These are phyloP conservation scores for Poecile montanus DNA, from an alignment of 2,797 vertebrate genomes.

Conservation along the genomic window DNA sequence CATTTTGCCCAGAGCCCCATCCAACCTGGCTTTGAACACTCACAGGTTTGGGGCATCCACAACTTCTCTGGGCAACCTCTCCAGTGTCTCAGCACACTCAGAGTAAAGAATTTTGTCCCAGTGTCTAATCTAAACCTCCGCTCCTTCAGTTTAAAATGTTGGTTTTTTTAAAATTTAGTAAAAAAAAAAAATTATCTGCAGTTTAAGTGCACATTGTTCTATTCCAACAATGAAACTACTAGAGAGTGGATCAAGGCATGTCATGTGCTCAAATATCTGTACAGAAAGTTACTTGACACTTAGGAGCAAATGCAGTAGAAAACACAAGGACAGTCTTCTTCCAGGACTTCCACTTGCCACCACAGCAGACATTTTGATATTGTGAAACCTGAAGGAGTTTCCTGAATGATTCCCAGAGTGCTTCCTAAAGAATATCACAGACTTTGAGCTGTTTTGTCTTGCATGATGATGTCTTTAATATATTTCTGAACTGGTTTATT, in stretches of 20 bases:
- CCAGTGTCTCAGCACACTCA: background rate
- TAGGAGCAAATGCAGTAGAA: background rate
- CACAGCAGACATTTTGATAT: fast-evolving
- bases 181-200: background rate
- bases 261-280: background rate
- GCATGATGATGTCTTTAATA: constrained; percentile 78
- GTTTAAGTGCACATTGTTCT: background rate
- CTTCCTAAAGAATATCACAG: constrained; percentile 78
- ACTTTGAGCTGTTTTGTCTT: constrained; percentile 75
- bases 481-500: constrained; percentile 86
- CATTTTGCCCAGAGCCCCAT: background rate
- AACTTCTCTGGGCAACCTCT: background rate
- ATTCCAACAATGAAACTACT: background rate
- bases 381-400: constrained; percentile 60
- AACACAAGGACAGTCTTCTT: background rate
- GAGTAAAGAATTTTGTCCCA: background rate
- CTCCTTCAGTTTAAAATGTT: background rate
- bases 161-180: background rate
- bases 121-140: background rate
- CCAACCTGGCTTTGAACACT: background rate
- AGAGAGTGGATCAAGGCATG: background rate
- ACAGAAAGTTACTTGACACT: background rate
- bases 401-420: constrained; percentile 77
- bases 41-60: background rate
- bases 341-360: background rate